These are phyloP conservation scores for Thaleichthys pacificus DNA, from an alignment of 2,797 vertebrate genomes.

Conservation along the genomic window DNA sequence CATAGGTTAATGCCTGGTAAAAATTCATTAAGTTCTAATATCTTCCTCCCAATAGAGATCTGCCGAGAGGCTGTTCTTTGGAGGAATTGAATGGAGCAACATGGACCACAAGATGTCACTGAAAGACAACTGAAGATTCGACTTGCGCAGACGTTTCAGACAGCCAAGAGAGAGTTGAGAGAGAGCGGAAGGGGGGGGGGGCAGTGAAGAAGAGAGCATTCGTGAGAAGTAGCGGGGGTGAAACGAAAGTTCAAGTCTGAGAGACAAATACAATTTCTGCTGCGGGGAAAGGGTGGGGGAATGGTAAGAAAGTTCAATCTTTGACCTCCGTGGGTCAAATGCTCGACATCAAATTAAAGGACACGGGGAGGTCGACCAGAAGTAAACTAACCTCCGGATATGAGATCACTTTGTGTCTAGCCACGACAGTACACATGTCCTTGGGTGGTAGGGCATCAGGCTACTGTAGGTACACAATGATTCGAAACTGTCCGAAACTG, in stretches of 20 bases:
- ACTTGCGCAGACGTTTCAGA: background rate
- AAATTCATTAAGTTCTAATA: no score
- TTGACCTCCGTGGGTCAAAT: background rate
- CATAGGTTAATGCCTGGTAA: no score
- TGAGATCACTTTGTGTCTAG: background rate
- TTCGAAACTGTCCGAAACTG: background rate
- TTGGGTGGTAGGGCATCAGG: background rate
- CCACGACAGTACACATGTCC: background rate
- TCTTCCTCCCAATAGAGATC: no score
- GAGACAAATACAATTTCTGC: background rate
- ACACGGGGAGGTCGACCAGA: background rate
- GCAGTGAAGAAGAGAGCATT: background rate
- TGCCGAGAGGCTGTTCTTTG: no score
- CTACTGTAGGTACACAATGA: background rate
- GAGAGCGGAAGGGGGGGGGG: background rate
- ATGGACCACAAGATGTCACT: slow-evolving; percentile 37
- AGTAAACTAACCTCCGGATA: background rate
- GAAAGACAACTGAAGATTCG: slow-evolving; percentile 17
- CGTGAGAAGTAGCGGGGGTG: background rate
- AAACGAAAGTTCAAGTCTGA: background rate
- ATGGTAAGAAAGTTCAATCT: background rate
- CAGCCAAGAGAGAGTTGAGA: background rate
- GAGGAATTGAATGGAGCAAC: no score
- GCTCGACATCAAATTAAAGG: background rate
- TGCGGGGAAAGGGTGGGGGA: background rate